Base-by-base conservation (phyloP, 1,140 invertebrate genomes). In the Andrena cerasifolii region DNA sequence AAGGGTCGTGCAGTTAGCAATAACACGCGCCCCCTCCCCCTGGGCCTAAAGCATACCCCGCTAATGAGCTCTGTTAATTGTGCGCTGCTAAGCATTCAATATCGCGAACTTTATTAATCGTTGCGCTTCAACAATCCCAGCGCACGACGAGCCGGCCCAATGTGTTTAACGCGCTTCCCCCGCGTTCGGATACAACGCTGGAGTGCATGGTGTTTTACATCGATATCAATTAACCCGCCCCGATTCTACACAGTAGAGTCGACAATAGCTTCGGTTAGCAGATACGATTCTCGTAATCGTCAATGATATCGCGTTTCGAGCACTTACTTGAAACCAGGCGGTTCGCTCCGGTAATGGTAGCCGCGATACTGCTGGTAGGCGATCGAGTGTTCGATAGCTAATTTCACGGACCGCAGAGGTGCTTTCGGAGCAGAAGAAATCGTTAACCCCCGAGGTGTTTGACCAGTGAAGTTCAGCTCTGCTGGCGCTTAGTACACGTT, bases 21-120 rank as follows among this genome's bases (percentile, higher is more conserved):
- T 68, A 76, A 76, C 56, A 68, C 14, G n/a, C 16, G 24, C 12
- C 21, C 12, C n/a, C n/a, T n/a, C 31, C 10, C 33, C 16, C 16
- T 2, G 36, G 40, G 1, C n/a, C 28, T 26, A 21, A 72, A 31
- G 61, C 61, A 40, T 59, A 68, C n/a, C 53, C 4, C 40, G 26
- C 66, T 76, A 76, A 76, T 68, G 65, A 76, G 59, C 40, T 68
- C 53, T 26, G 28, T 76, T 59, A 68, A 68, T 76, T 59, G 53
- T 47, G 4, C 51, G 49, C 3, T 3, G 26, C 53, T 43, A 26
- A 47, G 31, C 65, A 68, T 28, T 59, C 63, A 21, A 47, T 59
- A 58, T 51, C n/a, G 43, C 40, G 12, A 40, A 76, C 53, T 54
- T 59, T 47, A 49, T 75, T 68, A 49, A 76, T 68, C 53, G 53